Conservation (phyloP, 2,113 vertebrate genomes). For the Atractosteus spatula region DNA sequence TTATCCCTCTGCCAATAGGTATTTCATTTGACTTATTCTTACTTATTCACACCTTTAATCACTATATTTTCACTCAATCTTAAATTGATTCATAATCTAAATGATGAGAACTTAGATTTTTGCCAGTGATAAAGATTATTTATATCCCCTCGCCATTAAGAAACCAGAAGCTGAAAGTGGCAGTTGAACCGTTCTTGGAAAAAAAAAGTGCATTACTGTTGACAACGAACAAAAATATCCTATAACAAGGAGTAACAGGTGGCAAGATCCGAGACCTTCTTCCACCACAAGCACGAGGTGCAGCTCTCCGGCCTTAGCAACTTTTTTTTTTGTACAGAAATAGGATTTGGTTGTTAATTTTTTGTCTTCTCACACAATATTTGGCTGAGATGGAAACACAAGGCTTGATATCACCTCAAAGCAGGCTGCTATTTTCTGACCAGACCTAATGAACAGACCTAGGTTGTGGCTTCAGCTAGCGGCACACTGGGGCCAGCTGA, state of each 20-base stretch:
- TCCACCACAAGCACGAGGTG: constrained; percentile 35
- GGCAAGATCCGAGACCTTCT: constrained; percentile 29
- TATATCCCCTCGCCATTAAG: constrained; percentile 28
- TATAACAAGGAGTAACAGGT: constrained; percentile 55
- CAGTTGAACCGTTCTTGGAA: constrained; percentile 42
- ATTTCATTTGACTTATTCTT: too few relatives aligned
- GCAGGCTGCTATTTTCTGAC: constrained; percentile 57
- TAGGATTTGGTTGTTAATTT: constrained; percentile 45
- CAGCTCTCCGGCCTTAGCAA: constrained; percentile 18
- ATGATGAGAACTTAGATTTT: neutral
- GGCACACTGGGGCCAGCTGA: constrained; percentile 58
- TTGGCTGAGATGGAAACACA: constrained; percentile 38
- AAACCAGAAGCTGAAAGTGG: constrained; percentile 32
- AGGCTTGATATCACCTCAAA: constrained; percentile 47
- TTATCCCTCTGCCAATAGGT: too few relatives aligned
- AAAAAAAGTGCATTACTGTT: neutral
- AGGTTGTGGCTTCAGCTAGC: constrained; percentile 77
- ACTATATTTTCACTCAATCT: too few relatives aligned
- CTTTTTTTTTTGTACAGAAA: constrained; percentile 38
- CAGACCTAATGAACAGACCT: constrained; percentile 54
- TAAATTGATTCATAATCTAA: too few relatives aligned
- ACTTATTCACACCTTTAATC: too few relatives aligned
- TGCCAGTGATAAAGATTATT: constrained; percentile 23
- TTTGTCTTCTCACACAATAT: constrained; percentile 46
- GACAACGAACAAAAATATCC: constrained; percentile 24